These are phyloP conservation scores for Panagrolaimus sp. DNA, from an alignment of 1,140 invertebrate genomes.

Conservation along the genomic window DNA sequence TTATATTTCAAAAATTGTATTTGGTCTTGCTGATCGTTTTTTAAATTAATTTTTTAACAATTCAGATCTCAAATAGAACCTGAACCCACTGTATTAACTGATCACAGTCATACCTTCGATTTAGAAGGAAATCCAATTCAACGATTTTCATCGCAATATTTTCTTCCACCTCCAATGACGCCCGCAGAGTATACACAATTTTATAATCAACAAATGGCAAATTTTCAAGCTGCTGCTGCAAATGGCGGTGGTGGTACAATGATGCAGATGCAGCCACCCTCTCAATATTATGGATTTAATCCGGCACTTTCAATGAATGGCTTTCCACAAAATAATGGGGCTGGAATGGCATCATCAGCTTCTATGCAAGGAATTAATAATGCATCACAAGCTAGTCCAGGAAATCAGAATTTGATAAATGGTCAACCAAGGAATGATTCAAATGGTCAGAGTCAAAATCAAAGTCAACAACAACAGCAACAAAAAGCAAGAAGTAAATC, in stretches of 20 bases:
- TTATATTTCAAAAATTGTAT: no score
- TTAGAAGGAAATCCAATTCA: no score
- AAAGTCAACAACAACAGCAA: neutral
- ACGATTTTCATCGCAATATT: no score
- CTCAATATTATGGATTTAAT: slow-evolving; percentile 5
- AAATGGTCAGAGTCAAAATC: neutral
- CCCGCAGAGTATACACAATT: slow-evolving; percentile 2
- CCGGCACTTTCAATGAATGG: neutral
- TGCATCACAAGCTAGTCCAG: neutral
- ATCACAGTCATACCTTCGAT: no score
- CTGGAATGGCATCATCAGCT: no score
- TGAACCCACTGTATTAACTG: no score
- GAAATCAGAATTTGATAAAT: neutral
- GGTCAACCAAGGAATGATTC: neutral
- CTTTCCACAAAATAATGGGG: neutral
- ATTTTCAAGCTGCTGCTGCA: neutral
- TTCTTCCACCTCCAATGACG: neutral
- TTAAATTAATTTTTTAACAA: no score
- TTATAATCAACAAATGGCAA: neutral
- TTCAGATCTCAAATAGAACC: no score
- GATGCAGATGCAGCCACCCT: no score
- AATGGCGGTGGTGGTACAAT: neutral
- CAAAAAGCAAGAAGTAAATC: slow-evolving; percentile 10
- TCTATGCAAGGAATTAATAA: neutral
- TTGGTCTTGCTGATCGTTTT: no score